Percentiles rank a stretch among this genome's conserved stretches.
Evolutionary conservation across 2,113 vertebrate species (phyloP).

Genomic region (Phalacrocorax pelagicus): DNA sequence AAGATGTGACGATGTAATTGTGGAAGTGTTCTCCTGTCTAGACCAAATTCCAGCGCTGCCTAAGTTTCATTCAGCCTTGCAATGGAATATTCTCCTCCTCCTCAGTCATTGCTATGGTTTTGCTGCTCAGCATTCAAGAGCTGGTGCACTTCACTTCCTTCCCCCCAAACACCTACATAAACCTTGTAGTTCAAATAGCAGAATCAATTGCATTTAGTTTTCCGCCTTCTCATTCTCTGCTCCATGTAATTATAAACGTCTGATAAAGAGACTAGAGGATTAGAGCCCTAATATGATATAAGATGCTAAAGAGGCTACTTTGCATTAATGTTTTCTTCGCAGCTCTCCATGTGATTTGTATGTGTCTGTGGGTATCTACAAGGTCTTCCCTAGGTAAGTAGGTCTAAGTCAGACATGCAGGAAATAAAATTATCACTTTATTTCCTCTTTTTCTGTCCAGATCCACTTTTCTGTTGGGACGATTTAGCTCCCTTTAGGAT

Average conservation of each 20-base stretch:
- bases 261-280: conserved; percentile 33
- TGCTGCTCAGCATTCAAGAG: not conserved
- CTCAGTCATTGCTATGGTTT: not conserved
- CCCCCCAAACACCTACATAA: not conserved
- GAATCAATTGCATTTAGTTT: conserved; percentile 23
- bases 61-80: not conserved
- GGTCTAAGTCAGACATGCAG: not conserved
- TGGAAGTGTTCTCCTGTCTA: not conserved
- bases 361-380: not conserved
- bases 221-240: not conserved
- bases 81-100: not conserved
- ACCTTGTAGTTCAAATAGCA: not conserved
- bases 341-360: not conserved
- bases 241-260: conserved; percentile 1
- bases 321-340: conserved; percentile 33
- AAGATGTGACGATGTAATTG: not conserved
- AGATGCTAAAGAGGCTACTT: conserved; percentile 36
- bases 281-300: not conserved
- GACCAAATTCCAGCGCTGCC: not conserved
- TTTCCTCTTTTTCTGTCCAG: not conserved
- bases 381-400: not conserved
- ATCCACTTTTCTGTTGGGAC: not conserved
- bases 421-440: not conserved
- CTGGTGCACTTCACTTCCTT: not conserved
- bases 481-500: not conserved